Base-by-base conservation (phyloP, 2,888 invertebrate genomes). In the Drosophila quinaria region DNA sequence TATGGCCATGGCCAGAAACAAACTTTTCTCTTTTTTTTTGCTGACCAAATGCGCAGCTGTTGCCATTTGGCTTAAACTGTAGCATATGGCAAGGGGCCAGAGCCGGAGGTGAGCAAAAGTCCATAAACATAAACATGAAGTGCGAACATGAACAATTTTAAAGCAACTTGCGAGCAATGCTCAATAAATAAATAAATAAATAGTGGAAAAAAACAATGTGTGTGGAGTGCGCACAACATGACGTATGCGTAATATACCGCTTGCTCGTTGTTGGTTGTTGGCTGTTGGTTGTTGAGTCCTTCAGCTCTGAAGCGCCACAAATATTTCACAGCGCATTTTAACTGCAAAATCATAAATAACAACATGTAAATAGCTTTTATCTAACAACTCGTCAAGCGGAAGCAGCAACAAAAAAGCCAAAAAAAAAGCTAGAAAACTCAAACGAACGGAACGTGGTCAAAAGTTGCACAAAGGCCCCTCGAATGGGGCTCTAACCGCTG, bases 301-400 rank as follows among this genome's bases (percentile, higher is more conserved):
- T 58, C 41, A 55, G 49, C 44, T 5, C 25, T 25, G 35, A 35
- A 55, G 47, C 39, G 55, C 54, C 59, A 49, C 73, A 76, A 73
- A 83, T 77, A 87, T 74, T 82, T 85, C 81, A 79, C 83, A 74
- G 74, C 81, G 79, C 85, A 85, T 83, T 88, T 86, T 70, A 83
- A 86, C 88, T 86, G 84, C 84, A 88, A 88, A 88, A 86, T 86
- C 86, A 86, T 86, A 86, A 86, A 86, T 86, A 86, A 88, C 86
- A 86, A 88, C 84, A 86, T 88, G 88, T 88, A 87, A 86, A 88
- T 87, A 86, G 88, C 88, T 86, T 83, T 86, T 83, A 86, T 86
- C 88, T 86, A 88, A 88, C 88, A 87, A 86, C 83, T 88, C 86
- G 85, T 86, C 88, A 85, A 81, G 86, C 88, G 84, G 84, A 84